These are phyloP conservation scores for Monochamus saltuarius DNA, from an alignment of 1,140 invertebrate species.

Conservation along the genomic window DNA sequence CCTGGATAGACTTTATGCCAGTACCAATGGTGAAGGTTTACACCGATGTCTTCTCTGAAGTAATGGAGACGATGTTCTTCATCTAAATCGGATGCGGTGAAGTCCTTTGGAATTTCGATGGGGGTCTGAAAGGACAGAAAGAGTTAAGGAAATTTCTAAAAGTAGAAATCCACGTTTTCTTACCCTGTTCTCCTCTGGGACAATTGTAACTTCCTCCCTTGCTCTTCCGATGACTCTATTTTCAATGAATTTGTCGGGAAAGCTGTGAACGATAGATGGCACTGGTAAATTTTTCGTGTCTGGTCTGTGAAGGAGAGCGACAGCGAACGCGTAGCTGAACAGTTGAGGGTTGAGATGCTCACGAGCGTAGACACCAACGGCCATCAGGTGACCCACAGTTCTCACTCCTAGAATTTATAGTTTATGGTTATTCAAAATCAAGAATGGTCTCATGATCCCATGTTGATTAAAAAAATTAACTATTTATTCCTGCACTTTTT, in stretches of 20 bases:
- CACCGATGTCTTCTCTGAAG: slow-evolving; percentile 63
- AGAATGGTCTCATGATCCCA: too few relatives aligned
- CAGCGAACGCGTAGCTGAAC: slow-evolving; percentile 51
- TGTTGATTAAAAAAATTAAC: too few relatives aligned
- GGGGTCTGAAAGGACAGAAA: slow-evolving; percentile 42
- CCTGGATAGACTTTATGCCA: slow-evolving; percentile 72
- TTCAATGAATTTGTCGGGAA: slow-evolving; percentile 76
- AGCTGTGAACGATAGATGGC: slow-evolving; percentile 67
- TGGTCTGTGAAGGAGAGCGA: slow-evolving; percentile 47
- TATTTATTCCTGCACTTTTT: too few relatives aligned
- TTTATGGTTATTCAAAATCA: background rate
- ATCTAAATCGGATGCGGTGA: slow-evolving; percentile 65
- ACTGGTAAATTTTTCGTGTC: slow-evolving; percentile 48
- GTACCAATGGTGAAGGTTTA: slow-evolving; percentile 73
- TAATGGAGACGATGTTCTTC: slow-evolving; percentile 65
- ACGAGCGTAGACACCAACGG: slow-evolving; percentile 44
- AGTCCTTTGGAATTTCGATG: slow-evolving; percentile 64
- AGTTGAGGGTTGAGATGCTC: slow-evolving; percentile 51
- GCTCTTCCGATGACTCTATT: slow-evolving; percentile 65
- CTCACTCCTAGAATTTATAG: slow-evolving; percentile 22
- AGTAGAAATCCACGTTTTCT: slow-evolving; percentile 28
- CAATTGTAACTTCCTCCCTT: slow-evolving; percentile 65
- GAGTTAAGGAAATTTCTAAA: background rate
- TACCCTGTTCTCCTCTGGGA: slow-evolving; percentile 63
- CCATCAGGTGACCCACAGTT: slow-evolving; percentile 42